Evolutionary conservation across 2,888 invertebrate genomes (phyloP), one percentile per base, ranked within the genome.

Genomic region (Mycalesis mineus): DNA sequence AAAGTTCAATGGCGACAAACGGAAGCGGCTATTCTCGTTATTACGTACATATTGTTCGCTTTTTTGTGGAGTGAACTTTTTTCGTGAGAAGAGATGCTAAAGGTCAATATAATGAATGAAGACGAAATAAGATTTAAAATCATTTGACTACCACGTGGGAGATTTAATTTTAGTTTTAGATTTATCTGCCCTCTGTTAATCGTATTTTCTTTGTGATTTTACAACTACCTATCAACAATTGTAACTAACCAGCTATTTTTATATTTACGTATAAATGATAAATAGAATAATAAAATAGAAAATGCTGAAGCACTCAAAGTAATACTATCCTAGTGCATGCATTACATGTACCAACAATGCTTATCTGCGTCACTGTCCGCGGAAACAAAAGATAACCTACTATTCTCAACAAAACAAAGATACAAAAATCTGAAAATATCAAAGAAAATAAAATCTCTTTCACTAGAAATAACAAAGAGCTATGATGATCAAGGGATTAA

Each of bases 1-100:
- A 50, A 59, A 60, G 60, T 62, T 62, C 51, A 62, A 57, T 60
- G 57, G 45, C 57, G 50, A 22, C 37, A 22, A 47, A 22, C 49
- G 57, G 55, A 58, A 55, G 40, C 42, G 39, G 22, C 33, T 55
- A 44, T 55, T 59, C 51, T 42, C 28, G 47, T 59, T 55, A 55
- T 55, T 55, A 36, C 14, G 1, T 7, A 14, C 41, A 33, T 42
- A 49, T 54, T 44, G 51, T 55, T 51, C 29, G 55, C 37, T 55
- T 52, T 51, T 52, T 51, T 15, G 33, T 42, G 29, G 42, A 42
- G 52, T 33, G 29, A 22, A 33, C n/a, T 22, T 41, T 50, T 52
- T 52, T 45, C n/a, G 17, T 41, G 41, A 15, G 40, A 15, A 40
- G 22, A 22, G 22, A 9, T 41, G 9, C 11, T 41, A 11, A 22